A percentile compares a stretch with the other conserved stretches of the same genome.
Conservation (phyloP, 2,797 vertebrate genomes). For the Huso huso region DNA sequence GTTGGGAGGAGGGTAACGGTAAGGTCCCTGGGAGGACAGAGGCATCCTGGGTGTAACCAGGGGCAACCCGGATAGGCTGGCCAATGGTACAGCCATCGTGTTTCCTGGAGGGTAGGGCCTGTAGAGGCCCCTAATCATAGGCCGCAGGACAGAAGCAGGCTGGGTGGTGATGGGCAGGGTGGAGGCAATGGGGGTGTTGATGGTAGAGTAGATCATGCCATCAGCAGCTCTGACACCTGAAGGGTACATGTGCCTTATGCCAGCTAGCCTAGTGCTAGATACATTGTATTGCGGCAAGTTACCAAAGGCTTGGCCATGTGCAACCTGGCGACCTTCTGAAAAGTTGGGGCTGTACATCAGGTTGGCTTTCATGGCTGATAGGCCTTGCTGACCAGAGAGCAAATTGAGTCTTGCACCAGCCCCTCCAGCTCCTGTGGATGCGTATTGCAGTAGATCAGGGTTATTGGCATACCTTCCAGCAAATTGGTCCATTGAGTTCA, state of each 20-base stretch:
- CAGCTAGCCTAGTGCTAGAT: conserved; percentile 68
- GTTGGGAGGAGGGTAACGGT: conserved; percentile 70
- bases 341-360: conserved; percentile 75
- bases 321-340: conserved; percentile 64
- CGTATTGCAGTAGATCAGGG: conserved; percentile 75
- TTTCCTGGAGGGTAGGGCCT: conserved; percentile 73
- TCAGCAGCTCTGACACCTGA: conserved; percentile 84
- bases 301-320: conserved; percentile 70
- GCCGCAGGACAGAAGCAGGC: conserved; percentile 77
- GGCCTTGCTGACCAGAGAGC: conserved; percentile 55
- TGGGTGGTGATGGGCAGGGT: conserved; percentile 98
- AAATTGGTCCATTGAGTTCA: conserved; percentile 92
- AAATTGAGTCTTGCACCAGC: conserved; percentile 57
- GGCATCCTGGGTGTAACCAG: conserved; percentile 77
- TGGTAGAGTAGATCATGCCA: conserved; percentile 98
- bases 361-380: conserved; percentile 71
- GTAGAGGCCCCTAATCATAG: conserved; percentile 80
- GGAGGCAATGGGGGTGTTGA: conserved; percentile 94
- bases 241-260: conserved; percentile 81
- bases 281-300: conserved; percentile 60
- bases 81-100: conserved; percentile 80
- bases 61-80: conserved; percentile 83
- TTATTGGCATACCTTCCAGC: conserved; percentile 72
- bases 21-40: conserved; percentile 67
- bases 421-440: conserved; percentile 55